Evolutionary conservation across 1,140 invertebrate species (phyloP), one percentile per base, ranked within the genome.

Genomic region (Pseudomyrmex sp.): DNA sequence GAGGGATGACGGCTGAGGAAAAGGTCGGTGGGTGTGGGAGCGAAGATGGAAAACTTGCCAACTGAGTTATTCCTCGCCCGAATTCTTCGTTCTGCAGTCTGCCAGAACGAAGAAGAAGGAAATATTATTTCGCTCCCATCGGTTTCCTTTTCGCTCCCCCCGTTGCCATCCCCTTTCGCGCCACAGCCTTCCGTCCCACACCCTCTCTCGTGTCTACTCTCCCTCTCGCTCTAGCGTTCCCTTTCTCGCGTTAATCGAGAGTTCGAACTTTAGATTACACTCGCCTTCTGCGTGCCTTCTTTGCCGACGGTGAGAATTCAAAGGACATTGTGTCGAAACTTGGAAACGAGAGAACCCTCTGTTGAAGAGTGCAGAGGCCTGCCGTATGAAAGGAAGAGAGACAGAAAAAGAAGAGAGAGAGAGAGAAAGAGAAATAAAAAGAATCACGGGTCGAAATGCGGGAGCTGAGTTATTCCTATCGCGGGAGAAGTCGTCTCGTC

Each of bases 231-330:
- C 63, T 50, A 56, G 46, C 75, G 20, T 70, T 12, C 54, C n/a
- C 69, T 63, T 72, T 83, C 84, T 88, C 83, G 87, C 83, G 87
- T 88, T 89, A 89, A 89, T 89, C 88, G 88, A 86, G 87, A 84
- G 72, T 88, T 86, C 88, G 87, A 89, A 89, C 88, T 88, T 89
- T 86, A 86, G 87, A 88, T 89, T 89, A 89, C 82, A 68, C 87
- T 69, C 84, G 84, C 46, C 86, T 72, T 80, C 84, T 48, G 83
- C 74, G 61, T 68, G 62, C 69, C 74, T 69, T 83, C 63, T 72
- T 83, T 85, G 83, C 68, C 69, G 73, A 56, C 68, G 56, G 74
- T 52, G 69, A 77, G 79, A 84, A 89, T 86, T 89, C 87, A 86
- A 86, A 89, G 76, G 82, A 79, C 84, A 86, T 89, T 89, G 80